phyloP scores from a whole-genome alignment of 1,140 invertebrate genomes.

The Brachionus paranguensis region DNA sequence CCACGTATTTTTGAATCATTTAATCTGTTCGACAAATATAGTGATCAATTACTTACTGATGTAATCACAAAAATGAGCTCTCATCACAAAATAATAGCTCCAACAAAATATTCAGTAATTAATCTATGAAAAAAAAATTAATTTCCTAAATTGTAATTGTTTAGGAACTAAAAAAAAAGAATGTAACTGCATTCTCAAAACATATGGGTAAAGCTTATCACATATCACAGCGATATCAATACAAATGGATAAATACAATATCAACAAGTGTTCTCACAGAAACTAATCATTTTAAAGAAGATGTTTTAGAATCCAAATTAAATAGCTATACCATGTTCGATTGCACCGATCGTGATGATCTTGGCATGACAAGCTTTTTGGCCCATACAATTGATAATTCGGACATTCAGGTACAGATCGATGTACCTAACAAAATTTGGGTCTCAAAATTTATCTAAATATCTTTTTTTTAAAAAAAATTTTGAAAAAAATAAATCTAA shows the following conservation, averaged over 20 bases:
- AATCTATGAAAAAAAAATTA: neutral
- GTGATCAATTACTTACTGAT: conserved; percentile 16
- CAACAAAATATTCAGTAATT: conserved; percentile 31
- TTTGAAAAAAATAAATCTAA: neutral
- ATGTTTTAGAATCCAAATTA: neutral
- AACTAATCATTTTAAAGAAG: conserved; percentile 13
- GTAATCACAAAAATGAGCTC: conserved; percentile 36
- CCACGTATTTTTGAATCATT: conserved; percentile 25
- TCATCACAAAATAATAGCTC: conserved; percentile 35
- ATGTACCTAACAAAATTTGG: conserved; percentile 39
- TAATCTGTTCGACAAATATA: conserved; percentile 29
- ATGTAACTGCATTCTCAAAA: conserved; percentile 30
- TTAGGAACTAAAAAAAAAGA: conserved; percentile 28
- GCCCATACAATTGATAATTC: conserved; percentile 31
- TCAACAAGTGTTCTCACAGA: neutral
- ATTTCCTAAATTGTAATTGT: neutral
- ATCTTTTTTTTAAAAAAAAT: neutral
- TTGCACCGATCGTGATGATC: conserved; percentile 29
- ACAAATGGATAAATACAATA: conserved; percentile 26
- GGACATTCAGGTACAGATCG: conserved; percentile 29
- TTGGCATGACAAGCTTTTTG: conserved; percentile 33
- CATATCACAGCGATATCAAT: conserved; percentile 33
- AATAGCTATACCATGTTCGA: neutral
- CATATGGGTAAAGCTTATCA: conserved; percentile 27
- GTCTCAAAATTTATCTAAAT: conserved; percentile 27